phyloP scores from a whole-genome alignment of 2,888 invertebrate genomes.

The Leptothorax acervorum region DNA sequence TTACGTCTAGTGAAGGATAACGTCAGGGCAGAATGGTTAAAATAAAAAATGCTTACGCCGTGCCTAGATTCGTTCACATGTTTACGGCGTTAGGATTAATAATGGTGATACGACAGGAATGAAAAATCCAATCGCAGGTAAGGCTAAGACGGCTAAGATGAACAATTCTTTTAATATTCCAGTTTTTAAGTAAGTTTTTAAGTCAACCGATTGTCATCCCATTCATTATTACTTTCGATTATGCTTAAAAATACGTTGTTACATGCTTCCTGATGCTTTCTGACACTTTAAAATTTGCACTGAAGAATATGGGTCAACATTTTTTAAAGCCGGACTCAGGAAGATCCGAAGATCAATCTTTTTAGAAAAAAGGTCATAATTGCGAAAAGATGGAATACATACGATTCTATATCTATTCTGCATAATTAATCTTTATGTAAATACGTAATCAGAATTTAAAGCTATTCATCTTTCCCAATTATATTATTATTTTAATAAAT shows the following conservation, averaged over 20 bases:
- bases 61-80: slow-evolving; percentile 26
- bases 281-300: not conserved
- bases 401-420: not conserved
- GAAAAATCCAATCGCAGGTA: not conserved
- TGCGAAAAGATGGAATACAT: not conserved
- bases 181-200: not conserved
- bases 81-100: slow-evolving; percentile 34
- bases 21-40: not conserved
- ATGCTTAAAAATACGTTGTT: not conserved
- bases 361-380: not conserved
- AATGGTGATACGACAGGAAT: not conserved
- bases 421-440: not conserved
- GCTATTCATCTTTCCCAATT: not conserved
- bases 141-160: not conserved
- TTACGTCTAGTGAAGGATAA: not conserved
- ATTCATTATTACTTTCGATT: slow-evolving; percentile 4
- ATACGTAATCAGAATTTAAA: slow-evolving; percentile 6
- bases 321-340: not conserved
- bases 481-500: not conserved
- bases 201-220: not conserved
- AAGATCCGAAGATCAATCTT: not conserved
- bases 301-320: not conserved
- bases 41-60: slow-evolving; percentile 34
- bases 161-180: not conserved
- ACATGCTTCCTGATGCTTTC: not conserved